Evolutionary conservation across 2,888 invertebrate species (phyloP).

Genomic region (Eumerus sabulonum): DNA sequence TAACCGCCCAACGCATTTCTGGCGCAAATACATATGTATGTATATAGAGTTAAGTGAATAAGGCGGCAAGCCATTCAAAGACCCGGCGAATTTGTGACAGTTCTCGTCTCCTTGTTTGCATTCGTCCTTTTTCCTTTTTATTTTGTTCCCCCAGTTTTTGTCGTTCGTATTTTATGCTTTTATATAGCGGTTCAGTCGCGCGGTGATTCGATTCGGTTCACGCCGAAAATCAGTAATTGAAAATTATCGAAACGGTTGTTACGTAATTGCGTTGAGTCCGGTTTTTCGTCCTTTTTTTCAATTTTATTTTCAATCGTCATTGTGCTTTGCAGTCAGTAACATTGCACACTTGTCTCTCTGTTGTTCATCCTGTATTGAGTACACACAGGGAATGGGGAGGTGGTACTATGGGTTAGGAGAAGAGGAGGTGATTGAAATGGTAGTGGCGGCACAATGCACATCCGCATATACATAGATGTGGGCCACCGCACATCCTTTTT

Average conservation of each 20-base stretch:
- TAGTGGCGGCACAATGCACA: conserved; percentile 48
- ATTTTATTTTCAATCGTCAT: conserved; percentile 44
- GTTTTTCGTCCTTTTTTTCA: conserved; percentile 61
- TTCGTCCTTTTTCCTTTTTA: conserved; percentile 25
- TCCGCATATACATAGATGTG: conserved; percentile 68
- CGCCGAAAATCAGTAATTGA: conserved; percentile 74
- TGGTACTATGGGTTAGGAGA: background rate
- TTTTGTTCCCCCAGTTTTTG: no score
- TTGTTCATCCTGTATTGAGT: no score
- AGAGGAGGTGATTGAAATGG: no score
- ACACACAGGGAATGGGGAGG: background rate
- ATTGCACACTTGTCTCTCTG: no score
- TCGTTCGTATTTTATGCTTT: background rate
- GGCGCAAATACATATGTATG: no score
- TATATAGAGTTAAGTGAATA: background rate
- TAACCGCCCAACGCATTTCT: no score
- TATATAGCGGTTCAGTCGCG: conserved; percentile 50
- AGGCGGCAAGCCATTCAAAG: conserved; percentile 20
- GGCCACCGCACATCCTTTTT: conserved; percentile 68
- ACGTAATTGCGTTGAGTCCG: conserved; percentile 76
- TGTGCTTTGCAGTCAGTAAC: conserved; percentile 15
- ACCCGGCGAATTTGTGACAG: conserved; percentile 59
- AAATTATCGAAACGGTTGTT: conserved; percentile 79
- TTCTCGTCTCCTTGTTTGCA: conserved; percentile 45
- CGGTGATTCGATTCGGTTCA: conserved; percentile 66